Percentiles rank a stretch among this genome's conserved stretches.
Conservation (phyloP, 2,888 invertebrate genomes). For the Strigamia crassipes region DNA sequence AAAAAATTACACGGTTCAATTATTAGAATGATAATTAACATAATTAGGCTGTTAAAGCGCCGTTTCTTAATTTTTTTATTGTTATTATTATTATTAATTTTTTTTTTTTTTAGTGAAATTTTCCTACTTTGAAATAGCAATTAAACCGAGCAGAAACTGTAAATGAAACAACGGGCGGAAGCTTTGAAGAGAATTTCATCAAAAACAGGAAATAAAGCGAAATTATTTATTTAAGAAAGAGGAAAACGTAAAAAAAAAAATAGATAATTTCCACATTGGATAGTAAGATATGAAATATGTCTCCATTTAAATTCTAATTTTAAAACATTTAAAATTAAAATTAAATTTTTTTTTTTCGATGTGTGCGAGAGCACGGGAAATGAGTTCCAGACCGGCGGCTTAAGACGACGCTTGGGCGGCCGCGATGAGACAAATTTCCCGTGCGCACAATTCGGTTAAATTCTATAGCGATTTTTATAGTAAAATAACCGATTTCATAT, state of each 20-base stretch:
- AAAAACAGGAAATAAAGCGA: slow-evolving; percentile 17
- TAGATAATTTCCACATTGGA: neutral
- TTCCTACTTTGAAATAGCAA: neutral
- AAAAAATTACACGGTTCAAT: slow-evolving; percentile 8
- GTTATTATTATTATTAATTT: neutral
- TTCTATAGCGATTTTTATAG: too few relatives aligned
- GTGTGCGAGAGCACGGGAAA: too few relatives aligned
- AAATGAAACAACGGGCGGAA: neutral
- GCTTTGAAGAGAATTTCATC: slow-evolving; percentile 20
- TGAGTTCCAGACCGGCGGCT: too few relatives aligned
- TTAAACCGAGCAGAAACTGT: slow-evolving; percentile 12
- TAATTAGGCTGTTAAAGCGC: neutral
- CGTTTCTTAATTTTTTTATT: neutral
- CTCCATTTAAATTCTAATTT: too few relatives aligned
- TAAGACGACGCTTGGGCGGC: too few relatives aligned
- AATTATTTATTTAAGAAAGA: neutral
- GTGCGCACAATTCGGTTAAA: too few relatives aligned
- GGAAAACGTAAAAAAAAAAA: neutral
- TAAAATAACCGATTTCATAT: too few relatives aligned
- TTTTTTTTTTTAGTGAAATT: neutral
- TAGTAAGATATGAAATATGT: too few relatives aligned
- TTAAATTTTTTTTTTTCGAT: too few relatives aligned
- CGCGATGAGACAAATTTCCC: too few relatives aligned
- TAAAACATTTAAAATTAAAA: too few relatives aligned
- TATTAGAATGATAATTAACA: slow-evolving; percentile 21